Conservation (phyloP, 2,888 invertebrate genomes). For the Scaptomyza tumidula region DNA sequence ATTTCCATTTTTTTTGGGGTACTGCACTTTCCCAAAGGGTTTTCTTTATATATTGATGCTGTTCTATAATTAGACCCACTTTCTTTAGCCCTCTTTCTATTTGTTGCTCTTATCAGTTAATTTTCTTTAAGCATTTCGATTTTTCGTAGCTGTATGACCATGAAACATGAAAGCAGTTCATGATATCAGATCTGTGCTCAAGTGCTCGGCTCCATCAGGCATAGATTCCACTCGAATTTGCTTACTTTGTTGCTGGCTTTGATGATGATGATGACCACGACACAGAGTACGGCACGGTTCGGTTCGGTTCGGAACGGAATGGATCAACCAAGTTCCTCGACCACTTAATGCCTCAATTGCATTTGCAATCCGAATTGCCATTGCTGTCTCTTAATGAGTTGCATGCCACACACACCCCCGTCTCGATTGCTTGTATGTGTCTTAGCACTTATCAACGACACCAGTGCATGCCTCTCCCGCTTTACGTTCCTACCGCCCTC, state of each 20-base stretch:
- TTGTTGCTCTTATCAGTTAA: slow-evolving; percentile 44
- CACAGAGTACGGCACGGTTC: slow-evolving; percentile 31
- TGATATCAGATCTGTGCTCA: slow-evolving; percentile 53
- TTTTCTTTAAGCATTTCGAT: slow-evolving; percentile 30
- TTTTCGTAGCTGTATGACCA: slow-evolving; percentile 43
- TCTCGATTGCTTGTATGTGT: slow-evolving; percentile 22
- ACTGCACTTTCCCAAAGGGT: slow-evolving; percentile 24
- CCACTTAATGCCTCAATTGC: slow-evolving; percentile 74
- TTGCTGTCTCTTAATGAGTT: slow-evolving; percentile 55
- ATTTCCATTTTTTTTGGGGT: too few species aligned
- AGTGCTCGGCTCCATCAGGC: slow-evolving; percentile 31
- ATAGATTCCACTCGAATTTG: slow-evolving; percentile 60
- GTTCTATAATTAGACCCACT: slow-evolving; percentile 35
- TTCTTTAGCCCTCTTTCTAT: slow-evolving; percentile 14
- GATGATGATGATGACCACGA: slow-evolving; percentile 35
- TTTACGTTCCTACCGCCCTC: slow-evolving; percentile 1
- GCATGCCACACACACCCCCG: slow-evolving; percentile 42
- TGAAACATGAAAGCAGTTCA: slow-evolving; percentile 56
- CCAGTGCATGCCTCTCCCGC: slow-evolving; percentile 18
- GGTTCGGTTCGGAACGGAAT: slow-evolving; percentile 18
- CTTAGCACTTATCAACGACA: slow-evolving; percentile 60
- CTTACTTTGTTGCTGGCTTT: slow-evolving; percentile 42
- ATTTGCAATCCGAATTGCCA: slow-evolving; percentile 70
- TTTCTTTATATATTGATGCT: not conserved
- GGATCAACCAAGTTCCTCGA: slow-evolving; percentile 19